Evolutionary conservation across 2,797 vertebrate genomes (phyloP).

Genomic region (Diglossa cyanea): DNA sequence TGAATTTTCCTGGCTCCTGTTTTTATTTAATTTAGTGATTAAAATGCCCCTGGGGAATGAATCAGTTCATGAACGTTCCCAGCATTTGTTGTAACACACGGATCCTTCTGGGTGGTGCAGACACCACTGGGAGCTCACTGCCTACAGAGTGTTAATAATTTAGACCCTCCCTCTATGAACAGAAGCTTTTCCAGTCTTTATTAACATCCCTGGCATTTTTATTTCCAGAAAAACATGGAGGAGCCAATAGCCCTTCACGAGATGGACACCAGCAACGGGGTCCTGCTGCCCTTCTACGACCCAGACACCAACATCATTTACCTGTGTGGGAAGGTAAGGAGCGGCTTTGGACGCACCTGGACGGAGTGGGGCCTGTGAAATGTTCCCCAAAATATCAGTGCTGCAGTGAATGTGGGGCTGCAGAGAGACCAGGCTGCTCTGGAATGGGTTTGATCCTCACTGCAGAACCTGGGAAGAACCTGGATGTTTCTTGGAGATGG

Average conservation of each 20-base stretch:
- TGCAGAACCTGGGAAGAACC: background rate
- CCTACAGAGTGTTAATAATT: background rate
- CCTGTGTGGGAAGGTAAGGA: conserved; percentile 91
- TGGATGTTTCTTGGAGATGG: background rate
- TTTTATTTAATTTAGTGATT: background rate
- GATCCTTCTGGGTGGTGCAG: background rate
- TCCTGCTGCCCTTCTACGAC: conserved; percentile 94
- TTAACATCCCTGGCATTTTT: background rate
- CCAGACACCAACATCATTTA: conserved; percentile 93
- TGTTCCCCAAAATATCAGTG: background rate
- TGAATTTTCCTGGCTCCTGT: background rate
- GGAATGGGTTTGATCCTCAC: background rate
- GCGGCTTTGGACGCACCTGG: background rate
- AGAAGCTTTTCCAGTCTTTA: background rate
- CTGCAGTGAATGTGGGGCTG: background rate
- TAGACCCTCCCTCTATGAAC: background rate
- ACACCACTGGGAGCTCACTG: background rate
- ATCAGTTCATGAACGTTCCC: background rate
- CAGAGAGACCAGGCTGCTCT: background rate
- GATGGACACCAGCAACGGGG: conserved; percentile 96
- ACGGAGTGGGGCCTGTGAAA: background rate
- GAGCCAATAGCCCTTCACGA: conserved; percentile 90
- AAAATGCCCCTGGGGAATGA: background rate
- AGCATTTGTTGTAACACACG: background rate
- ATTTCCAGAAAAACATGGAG: conserved; percentile 87